Evolutionary conservation across 2,797 vertebrate species (phyloP).

Genomic region (Champsocephalus gunnari): DNA sequence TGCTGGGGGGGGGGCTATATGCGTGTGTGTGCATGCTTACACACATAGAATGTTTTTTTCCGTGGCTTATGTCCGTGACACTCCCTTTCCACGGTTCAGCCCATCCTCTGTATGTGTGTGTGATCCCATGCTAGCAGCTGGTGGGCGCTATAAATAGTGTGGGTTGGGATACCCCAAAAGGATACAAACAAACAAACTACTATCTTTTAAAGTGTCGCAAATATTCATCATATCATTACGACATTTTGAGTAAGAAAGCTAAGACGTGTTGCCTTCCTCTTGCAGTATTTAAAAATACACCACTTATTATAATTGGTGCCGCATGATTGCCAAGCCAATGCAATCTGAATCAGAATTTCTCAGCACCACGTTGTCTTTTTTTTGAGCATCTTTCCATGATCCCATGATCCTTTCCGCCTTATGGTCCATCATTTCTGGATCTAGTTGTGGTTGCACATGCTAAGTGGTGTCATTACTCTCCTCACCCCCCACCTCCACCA

Average conservation of each 20-base stretch:
- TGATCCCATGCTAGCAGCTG: conserved; percentile 68
- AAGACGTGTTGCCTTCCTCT: neutral
- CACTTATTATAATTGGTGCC: neutral
- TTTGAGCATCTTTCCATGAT: neutral
- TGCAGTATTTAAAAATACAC: neutral
- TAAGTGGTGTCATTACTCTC: neutral
- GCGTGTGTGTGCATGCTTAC: conserved; percentile 25
- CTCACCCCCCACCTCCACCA: neutral
- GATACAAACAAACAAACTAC: conserved; percentile 49
- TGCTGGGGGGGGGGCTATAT: conserved; percentile 23
- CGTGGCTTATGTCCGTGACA: conserved; percentile 46
- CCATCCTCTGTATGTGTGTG: conserved; percentile 65
- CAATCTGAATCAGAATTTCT: neutral
- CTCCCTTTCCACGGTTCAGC: conserved; percentile 70
- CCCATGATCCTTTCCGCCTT: neutral
- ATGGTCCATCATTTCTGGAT: neutral
- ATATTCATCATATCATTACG: too few relatives aligned
- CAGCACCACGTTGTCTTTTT: neutral
- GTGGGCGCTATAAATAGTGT: conserved; percentile 64
- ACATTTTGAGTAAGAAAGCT: neutral
- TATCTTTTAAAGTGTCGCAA: conserved; percentile 17
- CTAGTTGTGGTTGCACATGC: neutral
- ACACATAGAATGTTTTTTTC: conserved; percentile 49
- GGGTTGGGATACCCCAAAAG: conserved; percentile 31
- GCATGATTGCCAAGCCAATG: neutral